A percentile compares a stretch with the other conserved stretches of the same genome.
These are phyloP conservation scores for Amblyjoppa fuscipennis DNA, from an alignment of 2,888 invertebrate species.

Conservation along the genomic window DNA sequence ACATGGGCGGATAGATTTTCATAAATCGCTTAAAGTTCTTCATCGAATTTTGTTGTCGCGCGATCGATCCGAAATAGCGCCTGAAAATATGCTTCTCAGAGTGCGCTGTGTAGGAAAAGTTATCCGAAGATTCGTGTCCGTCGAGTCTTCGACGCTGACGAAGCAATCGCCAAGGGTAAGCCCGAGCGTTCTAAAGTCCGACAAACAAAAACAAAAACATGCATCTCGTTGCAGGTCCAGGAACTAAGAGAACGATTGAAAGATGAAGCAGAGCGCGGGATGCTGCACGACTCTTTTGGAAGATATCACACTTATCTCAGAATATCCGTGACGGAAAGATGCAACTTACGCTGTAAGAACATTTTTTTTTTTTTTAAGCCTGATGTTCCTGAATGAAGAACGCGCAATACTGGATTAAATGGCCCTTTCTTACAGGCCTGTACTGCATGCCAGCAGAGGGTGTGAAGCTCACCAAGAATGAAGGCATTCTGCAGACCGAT, in stretches of 20 bases:
- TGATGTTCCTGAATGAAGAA: not conserved
- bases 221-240: constrained; percentile 77
- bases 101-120: constrained; percentile 32
- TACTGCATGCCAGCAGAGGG: constrained; percentile 99
- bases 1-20: not conserved
- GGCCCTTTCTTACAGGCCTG: constrained; percentile 88
- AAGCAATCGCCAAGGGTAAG: constrained; percentile 64
- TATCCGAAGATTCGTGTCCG: constrained; percentile 45
- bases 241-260: constrained; percentile 75
- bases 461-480: constrained; percentile 92
- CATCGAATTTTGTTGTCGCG: constrained; percentile 9
- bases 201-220: not conserved
- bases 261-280: constrained; percentile 67
- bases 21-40: not conserved
- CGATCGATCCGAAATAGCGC: not conserved
- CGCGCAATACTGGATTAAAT: constrained; percentile 10
- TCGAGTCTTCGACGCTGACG: constrained; percentile 43
- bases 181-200: not conserved
- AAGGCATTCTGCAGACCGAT: constrained; percentile 91
- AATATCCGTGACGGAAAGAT: constrained; percentile 98
- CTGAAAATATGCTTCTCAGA: constrained; percentile 53
- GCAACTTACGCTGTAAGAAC: constrained; percentile 98
- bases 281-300: constrained; percentile 93
- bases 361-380: not conserved
- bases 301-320: constrained; percentile 96